Evolutionary conservation across 2,113 vertebrate genomes (phyloP), one percentile per base, ranked within the genome.

Genomic region (Leucoraja erinaceus): DNA sequence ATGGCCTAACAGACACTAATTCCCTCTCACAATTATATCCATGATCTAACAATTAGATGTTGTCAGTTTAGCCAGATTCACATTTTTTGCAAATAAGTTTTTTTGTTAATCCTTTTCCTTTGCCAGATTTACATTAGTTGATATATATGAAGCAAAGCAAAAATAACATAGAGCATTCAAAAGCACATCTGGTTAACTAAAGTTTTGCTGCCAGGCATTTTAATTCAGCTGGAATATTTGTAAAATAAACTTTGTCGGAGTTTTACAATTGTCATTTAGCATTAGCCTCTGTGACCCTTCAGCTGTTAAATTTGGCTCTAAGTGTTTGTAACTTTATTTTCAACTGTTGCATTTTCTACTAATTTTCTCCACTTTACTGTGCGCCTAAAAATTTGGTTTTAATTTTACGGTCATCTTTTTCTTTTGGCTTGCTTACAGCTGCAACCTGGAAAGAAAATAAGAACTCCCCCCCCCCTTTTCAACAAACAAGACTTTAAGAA

Each of bases 291-390:
- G 28, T 95, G 95, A 96, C 95, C 95, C 94, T 95, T 93, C 96
- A 97, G 97, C 96, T 97, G 96, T 95, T 96, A 95, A 94, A 94
- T 94, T 96, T 97, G 96, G 96, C 95, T 96, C 86, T 0, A 93
- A 91, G 93, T 93, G 94, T 95, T 96, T 96, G 95, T 96, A 95
- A 96, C 96, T 97, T 96, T 97, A 97, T 96, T 97, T 96, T 96
- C 94, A 95, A 96, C 95, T 95, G 96, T 96, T 96, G 96, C 95
- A 94, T 95, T 96, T 96, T 96, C 95, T 95, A 95, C 96, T 96
- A 93, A 94, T 95, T 96, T 96, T 95, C 94, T 95, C 95, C 96
- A 96, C 94, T 95, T 93, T 14, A 93, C 94, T 94, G 94, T 94
- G 93, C 94, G 94, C 93, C 94, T 96, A 94, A 95, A 95, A 97